These are phyloP conservation scores for Babyrousa celebensis DNA, from an alignment of 2,797 vertebrate species.

Conservation along the genomic window DNA sequence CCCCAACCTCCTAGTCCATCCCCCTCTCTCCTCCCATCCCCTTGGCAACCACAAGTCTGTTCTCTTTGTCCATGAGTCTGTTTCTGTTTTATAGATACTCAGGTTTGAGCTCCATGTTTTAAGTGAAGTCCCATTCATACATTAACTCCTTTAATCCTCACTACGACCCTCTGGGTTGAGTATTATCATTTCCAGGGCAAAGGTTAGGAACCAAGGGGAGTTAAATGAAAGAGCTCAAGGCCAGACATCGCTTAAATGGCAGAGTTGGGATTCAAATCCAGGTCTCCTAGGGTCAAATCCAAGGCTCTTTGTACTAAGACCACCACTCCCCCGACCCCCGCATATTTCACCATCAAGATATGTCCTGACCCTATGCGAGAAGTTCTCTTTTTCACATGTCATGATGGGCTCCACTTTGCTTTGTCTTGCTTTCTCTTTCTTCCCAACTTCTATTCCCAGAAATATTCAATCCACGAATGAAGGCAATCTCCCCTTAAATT, in stretches of 20 bases:
- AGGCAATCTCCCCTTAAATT: constrained; percentile 29
- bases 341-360: not conserved
- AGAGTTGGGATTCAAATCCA: not conserved
- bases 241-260: not conserved
- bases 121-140: not conserved
- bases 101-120: not conserved
- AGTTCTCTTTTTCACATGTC: not conserved
- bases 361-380: fast-evolving
- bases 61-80: too few species aligned
- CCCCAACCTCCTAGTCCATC: too few species aligned
- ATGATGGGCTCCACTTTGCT: not conserved
- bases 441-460: not conserved
- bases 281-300: not conserved
- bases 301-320: not conserved
- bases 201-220: not conserved
- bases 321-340: too few species aligned
- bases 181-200: not conserved
- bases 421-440: constrained; percentile 45
- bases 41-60: too few species aligned
- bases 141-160: not conserved
- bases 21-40: too few species aligned
- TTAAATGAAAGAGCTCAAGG: not conserved
- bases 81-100: too few species aligned
- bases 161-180: not conserved
- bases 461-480: constrained; percentile 58